Evolutionary conservation across 64 coral and sea anemone species (phyloP), one percentile per base, ranked within the genome.

Genomic region (Montipora capricornis): DNA sequence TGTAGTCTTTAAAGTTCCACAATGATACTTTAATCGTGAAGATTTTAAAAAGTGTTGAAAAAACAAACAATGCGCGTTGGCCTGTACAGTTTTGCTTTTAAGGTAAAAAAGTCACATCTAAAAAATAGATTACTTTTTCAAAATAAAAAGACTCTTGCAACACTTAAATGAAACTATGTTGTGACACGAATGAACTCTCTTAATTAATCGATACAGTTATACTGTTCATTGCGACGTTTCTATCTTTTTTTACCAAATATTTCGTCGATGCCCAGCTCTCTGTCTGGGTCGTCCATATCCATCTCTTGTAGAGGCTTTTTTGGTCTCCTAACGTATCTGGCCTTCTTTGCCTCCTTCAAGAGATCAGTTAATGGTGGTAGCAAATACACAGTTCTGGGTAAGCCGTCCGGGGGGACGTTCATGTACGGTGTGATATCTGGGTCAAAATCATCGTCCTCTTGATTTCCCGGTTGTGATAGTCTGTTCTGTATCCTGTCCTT

Each of bases 191-290:
- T 53, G 14, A 79, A 48, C 17, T 16, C 60, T 79, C 5, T 17
- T n/a, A 79, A 53, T 13, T 53, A 53, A 71, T 71, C 19, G 68
- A 22, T 20, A 24, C 20, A 37, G 29, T 37, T 37, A 37, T 37
- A 37, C 29, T 66, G 11, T 71, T 71, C 8, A 24, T 20, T 20
- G 13, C 4, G 15, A 68, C 64, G 64, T 7, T 4, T 6, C 61
- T 86, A 86, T 71, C 82, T 45, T 68, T 77, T 75, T 90, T 96
- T 96, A 14, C 95, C 76, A 91, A 99, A 99, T 90, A 99, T 99
- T 87, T 99, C 98, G 68, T 99, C 94, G 49, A 99, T 94, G 5
- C 91, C 91, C 16, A 99, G 71, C 61, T 99, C 98, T 44, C 98
- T 82, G 8, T 99, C 98, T 0, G 98, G 98, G 37, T 99, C 98